phyloP scores from a whole-genome alignment of 2,113 vertebrate species.

The Grallaria varia region DNA sequence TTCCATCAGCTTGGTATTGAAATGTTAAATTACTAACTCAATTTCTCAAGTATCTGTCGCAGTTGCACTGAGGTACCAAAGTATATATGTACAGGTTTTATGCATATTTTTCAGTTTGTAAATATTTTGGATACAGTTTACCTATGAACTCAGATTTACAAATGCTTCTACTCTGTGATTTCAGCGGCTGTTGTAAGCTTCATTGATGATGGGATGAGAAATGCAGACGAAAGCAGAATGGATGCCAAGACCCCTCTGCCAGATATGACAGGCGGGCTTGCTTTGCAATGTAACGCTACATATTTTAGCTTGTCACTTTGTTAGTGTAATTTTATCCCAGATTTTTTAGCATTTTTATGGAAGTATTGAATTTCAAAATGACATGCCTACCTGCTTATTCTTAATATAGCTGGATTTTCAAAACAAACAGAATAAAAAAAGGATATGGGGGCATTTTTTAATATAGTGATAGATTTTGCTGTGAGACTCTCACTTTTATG shows the following conservation, averaged over 20 bases:
- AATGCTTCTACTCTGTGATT: neutral
- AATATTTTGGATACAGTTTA: neutral
- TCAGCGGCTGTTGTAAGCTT: neutral
- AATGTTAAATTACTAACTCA: neutral
- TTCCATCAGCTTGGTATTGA: neutral
- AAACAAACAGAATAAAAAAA: neutral
- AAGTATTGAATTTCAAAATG: neutral
- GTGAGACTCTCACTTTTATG: neutral
- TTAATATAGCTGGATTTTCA: neutral
- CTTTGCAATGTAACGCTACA: neutral
- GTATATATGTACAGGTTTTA: neutral
- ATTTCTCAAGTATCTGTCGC: neutral
- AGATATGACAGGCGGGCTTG: slow-evolving; percentile 11
- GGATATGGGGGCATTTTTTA: neutral
- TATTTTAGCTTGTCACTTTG: slow-evolving; percentile 43
- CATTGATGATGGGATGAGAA: neutral
- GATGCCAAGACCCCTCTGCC: slow-evolving; percentile 23
- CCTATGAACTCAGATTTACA: neutral
- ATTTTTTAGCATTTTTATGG: neutral
- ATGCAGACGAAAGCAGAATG: neutral
- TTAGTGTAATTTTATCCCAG: neutral
- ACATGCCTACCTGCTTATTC: neutral
- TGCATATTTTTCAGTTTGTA: neutral
- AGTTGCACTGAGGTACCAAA: neutral
- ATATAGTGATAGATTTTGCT: neutral